Evolutionary conservation across 2,888 invertebrate species (phyloP).

Genomic region (Scaptomyza reducta): DNA sequence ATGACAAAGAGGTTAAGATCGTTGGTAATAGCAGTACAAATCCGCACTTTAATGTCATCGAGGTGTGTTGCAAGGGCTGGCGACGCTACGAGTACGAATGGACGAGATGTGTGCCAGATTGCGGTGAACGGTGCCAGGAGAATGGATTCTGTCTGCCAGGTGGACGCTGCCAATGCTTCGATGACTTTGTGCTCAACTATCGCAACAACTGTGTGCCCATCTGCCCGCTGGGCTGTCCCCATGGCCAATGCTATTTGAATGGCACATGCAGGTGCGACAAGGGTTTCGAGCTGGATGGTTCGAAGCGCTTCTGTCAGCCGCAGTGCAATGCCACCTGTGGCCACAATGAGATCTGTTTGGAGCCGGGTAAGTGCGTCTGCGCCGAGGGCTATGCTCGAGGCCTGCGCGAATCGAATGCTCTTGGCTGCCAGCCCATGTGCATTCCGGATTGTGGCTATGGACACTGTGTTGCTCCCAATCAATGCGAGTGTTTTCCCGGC

Average conservation of each 20-base stretch:
- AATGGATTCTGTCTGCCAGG: slow-evolving; percentile 85
- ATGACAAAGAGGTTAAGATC: slow-evolving; percentile 80
- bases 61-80: slow-evolving; percentile 90
- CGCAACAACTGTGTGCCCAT: slow-evolving; percentile 77
- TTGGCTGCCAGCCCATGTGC: slow-evolving; percentile 81
- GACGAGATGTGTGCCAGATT: slow-evolving; percentile 85
- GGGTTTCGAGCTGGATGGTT: slow-evolving; percentile 83
- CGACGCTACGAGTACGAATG: slow-evolving; percentile 87
- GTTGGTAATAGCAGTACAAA: slow-evolving; percentile 84
- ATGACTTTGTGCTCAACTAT: slow-evolving; percentile 81
- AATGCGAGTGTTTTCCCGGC: slow-evolving; percentile 85
- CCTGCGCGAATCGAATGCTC: slow-evolving; percentile 39
- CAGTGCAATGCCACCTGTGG: slow-evolving; percentile 87
- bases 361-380: slow-evolving; percentile 85
- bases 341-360: slow-evolving; percentile 86
- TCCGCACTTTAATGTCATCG: slow-evolving; percentile 86
- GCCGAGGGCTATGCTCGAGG: slow-evolving; percentile 74
- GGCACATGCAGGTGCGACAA: slow-evolving; percentile 80
- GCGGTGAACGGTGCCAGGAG: slow-evolving; percentile 79
- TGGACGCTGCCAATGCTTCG: slow-evolving; percentile 81
- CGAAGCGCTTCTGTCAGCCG: slow-evolving; percentile 84
- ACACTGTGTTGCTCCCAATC: slow-evolving; percentile 84
- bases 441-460: slow-evolving; percentile 83
- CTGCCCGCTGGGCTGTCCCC: slow-evolving; percentile 80
- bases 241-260: slow-evolving; percentile 83